Evolutionary conservation across 37 sponge, comb jelly and placozoan genomes (phyloP).

Genomic region (Hormiphora californensis): DNA sequence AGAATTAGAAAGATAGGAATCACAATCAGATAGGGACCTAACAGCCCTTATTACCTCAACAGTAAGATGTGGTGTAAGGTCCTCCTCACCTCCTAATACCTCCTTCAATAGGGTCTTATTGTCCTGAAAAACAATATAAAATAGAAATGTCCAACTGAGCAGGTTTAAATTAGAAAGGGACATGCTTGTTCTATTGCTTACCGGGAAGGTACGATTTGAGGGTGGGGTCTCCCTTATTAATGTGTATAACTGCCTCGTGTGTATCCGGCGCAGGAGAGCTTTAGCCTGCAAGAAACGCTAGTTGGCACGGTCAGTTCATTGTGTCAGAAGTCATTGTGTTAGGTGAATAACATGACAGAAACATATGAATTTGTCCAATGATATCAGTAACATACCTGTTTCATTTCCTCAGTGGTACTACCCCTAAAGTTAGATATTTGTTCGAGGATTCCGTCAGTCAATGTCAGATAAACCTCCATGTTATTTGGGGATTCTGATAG

Average conservation of each 20-base stretch:
- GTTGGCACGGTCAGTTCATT: too few relatives aligned
- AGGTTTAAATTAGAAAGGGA: not conserved
- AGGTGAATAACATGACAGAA: too few relatives aligned
- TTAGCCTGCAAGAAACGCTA: not conserved
- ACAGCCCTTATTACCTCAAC: too few relatives aligned
- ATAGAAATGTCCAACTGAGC: not conserved
- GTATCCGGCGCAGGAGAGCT: not conserved
- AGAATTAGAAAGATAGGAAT: too few relatives aligned
- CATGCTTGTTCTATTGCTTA: not conserved
- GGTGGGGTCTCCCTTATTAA: not conserved
- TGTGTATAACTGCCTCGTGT: not conserved
- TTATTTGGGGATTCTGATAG: not conserved
- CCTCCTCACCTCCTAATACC: not conserved
- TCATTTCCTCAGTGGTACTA: not conserved
- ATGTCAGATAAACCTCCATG: not conserved
- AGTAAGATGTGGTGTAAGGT: not conserved
- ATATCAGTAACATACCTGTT: not conserved
- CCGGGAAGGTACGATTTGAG: not conserved
- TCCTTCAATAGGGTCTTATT: not conserved
- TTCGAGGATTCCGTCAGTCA: not conserved
- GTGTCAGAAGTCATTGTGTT: too few relatives aligned
- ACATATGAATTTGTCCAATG: not conserved
- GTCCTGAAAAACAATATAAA: too few relatives aligned
- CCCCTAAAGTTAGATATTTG: not conserved
- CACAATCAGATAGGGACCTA: too few relatives aligned